These are phyloP conservation scores for Microctenopoma stevenorrisi DNA, from an alignment of 2,797 vertebrate species.

Conservation along the genomic window DNA sequence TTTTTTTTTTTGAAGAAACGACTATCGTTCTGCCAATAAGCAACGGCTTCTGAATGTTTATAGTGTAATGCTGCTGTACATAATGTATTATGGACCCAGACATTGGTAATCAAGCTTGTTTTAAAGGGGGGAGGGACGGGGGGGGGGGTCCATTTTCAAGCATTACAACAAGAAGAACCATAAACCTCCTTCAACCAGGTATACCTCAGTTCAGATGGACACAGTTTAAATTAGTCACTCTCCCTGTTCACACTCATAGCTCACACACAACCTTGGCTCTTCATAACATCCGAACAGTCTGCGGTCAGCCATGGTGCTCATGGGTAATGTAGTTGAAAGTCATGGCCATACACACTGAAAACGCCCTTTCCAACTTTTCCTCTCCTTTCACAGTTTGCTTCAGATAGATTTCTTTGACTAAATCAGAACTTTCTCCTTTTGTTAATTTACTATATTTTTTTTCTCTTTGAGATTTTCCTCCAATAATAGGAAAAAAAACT, in stretches of 20 bases:
- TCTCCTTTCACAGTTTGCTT: conserved; percentile 61
- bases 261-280: conserved; percentile 36
- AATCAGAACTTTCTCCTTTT: conserved; percentile 14
- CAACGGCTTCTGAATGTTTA: conserved; percentile 99
- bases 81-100: conserved; percentile 86
- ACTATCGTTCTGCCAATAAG: conserved; percentile 97
- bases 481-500: conserved; percentile 14
- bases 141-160: conserved; percentile 90
- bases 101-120: conserved; percentile 86
- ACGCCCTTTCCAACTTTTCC: conserved; percentile 62
- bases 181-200: conserved; percentile 98
- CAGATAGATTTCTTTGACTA: conserved; percentile 54
- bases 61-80: conserved; percentile 96
- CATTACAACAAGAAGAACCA: conserved; percentile 84
- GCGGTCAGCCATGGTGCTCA: conserved; percentile 35
- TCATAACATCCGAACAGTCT: conserved; percentile 25
- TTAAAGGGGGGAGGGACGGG: conserved; percentile 48
- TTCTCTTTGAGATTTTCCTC: conserved; percentile 64
- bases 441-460: neutral
- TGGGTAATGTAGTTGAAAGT: conserved; percentile 74
- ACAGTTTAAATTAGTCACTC: conserved; percentile 60
- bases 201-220: conserved; percentile 96
- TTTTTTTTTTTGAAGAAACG: conserved; percentile 88
- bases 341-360: conserved; percentile 82
- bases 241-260: conserved; percentile 53